Percentiles rank a stretch among this genome's conserved stretches.
These are phyloP conservation scores for Crotophaga sulcirostris DNA, from an alignment of 2,113 vertebrate species.

Conservation along the genomic window DNA sequence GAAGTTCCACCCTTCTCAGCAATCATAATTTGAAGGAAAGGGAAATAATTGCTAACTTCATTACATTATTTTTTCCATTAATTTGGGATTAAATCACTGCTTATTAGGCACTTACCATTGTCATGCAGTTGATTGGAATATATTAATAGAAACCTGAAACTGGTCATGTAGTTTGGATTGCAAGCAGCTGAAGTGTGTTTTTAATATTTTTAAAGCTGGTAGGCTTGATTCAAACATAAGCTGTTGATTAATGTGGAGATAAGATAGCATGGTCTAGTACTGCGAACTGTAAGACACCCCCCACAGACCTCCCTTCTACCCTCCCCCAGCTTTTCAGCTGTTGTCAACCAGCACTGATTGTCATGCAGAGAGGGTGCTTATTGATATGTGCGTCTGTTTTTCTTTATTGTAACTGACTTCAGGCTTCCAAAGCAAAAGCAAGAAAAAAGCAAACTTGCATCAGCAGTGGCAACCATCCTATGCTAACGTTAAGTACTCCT, in stretches of 20 bases:
- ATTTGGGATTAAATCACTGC: background rate
- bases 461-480: constrained; percentile 88
- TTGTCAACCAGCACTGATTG: background rate
- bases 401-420: constrained; percentile 84
- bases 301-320: background rate
- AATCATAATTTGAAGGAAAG: background rate
- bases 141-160: background rate
- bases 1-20: background rate
- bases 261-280: background rate
- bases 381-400: background rate
- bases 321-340: background rate
- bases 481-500: constrained; percentile 84
- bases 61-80: background rate
- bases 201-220: background rate
- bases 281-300: background rate
- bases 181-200: background rate
- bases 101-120: background rate
- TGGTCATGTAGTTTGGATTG: background rate
- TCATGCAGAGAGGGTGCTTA: background rate
- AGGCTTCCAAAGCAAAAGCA: constrained; percentile 92
- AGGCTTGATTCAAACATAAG: background rate
- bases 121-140: background rate
- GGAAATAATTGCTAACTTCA: background rate
- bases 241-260: background rate
- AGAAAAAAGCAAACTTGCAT: constrained; percentile 87